Evolutionary conservation across 1,140 invertebrate genomes (phyloP).

Genomic region (Saccostrea glomerata): DNA sequence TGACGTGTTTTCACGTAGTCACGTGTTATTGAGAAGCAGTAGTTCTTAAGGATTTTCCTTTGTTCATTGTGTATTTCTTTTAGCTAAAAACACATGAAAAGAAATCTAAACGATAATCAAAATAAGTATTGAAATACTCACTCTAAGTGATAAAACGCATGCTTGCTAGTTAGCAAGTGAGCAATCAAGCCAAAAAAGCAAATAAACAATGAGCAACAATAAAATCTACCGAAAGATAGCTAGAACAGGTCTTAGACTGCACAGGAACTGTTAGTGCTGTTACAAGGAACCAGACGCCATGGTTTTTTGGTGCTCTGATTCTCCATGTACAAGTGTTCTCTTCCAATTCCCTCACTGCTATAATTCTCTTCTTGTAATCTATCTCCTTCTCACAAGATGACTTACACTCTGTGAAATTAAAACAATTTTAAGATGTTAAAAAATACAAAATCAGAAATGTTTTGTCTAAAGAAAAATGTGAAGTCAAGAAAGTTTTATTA

Average conservation of each 20-base stretch:
- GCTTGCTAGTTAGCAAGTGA: no score
- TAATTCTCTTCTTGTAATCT: not conserved
- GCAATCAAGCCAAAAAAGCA: no score
- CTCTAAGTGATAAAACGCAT: no score
- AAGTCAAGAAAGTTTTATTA: no score
- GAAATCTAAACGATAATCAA: no score
- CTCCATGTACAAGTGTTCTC: not conserved
- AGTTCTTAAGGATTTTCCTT: not conserved
- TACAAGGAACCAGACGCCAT: not conserved
- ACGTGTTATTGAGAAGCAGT: not conserved
- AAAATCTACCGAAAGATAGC: not conserved
- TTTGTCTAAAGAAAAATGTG: not conserved
- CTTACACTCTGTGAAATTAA: not conserved
- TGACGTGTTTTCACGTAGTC: not conserved
- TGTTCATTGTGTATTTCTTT: not conserved
- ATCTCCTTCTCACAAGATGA: not conserved
- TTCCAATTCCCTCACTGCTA: not conserved
- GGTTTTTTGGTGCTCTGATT: not conserved
- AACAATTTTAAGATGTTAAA: not conserved
- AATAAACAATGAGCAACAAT: not conserved
- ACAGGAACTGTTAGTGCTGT: not conserved
- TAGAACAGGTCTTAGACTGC: not conserved
- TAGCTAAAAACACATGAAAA: not conserved
- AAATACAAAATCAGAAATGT: not conserved
- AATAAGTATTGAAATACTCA: no score